A percentile compares a stretch with the other conserved stretches of the same genome.
phyloP scores from a whole-genome alignment of 2,113 vertebrate genomes.

The Platysternon megacephalum region DNA sequence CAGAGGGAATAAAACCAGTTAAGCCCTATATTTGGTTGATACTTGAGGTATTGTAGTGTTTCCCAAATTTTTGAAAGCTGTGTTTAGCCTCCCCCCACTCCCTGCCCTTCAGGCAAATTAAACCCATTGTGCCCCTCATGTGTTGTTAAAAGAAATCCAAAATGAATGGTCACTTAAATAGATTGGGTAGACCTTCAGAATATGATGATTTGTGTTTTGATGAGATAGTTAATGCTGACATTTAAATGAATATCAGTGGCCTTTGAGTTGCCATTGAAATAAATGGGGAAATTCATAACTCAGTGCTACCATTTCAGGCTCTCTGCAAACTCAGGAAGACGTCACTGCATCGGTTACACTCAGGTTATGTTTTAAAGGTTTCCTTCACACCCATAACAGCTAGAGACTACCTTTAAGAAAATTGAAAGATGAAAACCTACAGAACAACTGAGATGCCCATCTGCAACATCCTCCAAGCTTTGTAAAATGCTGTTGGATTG shows the following conservation, averaged over 20 bases:
- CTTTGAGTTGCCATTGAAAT: background rate
- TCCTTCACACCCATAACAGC: too few relatives aligned
- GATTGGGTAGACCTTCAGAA: background rate
- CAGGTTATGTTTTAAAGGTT: background rate
- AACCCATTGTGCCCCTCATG: background rate
- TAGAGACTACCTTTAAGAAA: background rate
- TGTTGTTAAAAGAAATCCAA: background rate
- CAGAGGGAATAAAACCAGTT: background rate
- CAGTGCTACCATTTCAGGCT: background rate
- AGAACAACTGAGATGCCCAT: rapidly evolving
- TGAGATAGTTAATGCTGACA: background rate
- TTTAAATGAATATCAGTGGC: background rate
- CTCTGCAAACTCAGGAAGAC: background rate
- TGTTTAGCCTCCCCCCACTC: too few relatives aligned
- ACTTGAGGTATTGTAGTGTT: background rate
- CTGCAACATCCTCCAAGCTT: background rate
- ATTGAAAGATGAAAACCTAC: rapidly evolving
- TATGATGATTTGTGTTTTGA: background rate
- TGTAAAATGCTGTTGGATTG: background rate
- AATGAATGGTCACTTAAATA: background rate
- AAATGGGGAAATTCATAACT: background rate
- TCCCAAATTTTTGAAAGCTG: background rate
- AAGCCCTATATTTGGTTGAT: constrained; percentile 20
- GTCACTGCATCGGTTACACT: background rate
- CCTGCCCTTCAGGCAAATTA: background rate